Conservation (phyloP, 2,113 vertebrate genomes). For the Gallinago media region DNA sequence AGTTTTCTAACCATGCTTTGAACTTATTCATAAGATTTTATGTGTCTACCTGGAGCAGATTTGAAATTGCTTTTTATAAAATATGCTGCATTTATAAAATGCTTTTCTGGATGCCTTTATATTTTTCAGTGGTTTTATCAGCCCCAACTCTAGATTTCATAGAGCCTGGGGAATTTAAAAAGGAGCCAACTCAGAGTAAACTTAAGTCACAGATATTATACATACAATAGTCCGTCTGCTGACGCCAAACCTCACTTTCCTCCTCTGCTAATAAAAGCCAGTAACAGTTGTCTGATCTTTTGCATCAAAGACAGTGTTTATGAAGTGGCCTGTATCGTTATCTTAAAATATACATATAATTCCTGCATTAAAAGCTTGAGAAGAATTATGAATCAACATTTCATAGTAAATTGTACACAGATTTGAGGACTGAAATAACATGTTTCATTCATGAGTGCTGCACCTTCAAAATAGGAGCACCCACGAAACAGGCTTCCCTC, state of each 20-base stretch:
- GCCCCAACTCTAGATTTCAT: conserved; percentile 63
- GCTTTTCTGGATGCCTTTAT: conserved; percentile 68
- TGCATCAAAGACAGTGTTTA: conserved; percentile 77
- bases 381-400: conserved; percentile 61
- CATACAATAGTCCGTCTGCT: conserved; percentile 46
- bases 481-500: neutral
- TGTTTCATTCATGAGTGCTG: conserved; percentile 2
- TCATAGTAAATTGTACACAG: conserved; percentile 46
- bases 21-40: conserved; percentile 77
- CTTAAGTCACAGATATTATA: conserved; percentile 44
- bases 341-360: conserved; percentile 48
- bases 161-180: conserved; percentile 70
- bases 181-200: conserved; percentile 59
- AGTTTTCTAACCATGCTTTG: conserved; percentile 68
- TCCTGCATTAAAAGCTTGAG: conserved; percentile 31
- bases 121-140: conserved; percentile 70
- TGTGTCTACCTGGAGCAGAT: conserved; percentile 73
- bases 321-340: conserved; percentile 38
- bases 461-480: neutral
- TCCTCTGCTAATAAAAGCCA: conserved; percentile 67
- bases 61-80: conserved; percentile 70
- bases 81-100: conserved; percentile 73
- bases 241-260: conserved; percentile 58
- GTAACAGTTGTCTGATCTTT: conserved; percentile 64
- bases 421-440: neutral